Conservation (phyloP, 2,888 invertebrate genomes). For the Eumerus sabulonum region DNA sequence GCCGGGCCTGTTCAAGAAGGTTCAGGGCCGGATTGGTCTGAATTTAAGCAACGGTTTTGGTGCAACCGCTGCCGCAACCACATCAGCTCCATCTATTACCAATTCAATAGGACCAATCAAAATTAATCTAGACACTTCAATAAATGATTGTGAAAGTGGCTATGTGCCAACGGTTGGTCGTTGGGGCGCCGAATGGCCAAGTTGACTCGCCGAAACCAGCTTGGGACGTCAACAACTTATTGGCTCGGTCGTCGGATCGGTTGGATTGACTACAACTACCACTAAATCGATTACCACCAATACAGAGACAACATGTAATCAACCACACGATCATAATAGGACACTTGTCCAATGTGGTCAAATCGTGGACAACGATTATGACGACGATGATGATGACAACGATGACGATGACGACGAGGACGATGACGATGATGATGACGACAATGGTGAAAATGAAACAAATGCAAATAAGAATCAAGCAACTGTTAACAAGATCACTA, state of each 20-base stretch:
- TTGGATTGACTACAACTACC: slow-evolving; percentile 77
- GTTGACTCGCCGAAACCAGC: slow-evolving; percentile 92
- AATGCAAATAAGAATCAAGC: slow-evolving; percentile 56
- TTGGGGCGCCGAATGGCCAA: slow-evolving; percentile 97
- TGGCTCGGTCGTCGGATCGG: slow-evolving; percentile 73
- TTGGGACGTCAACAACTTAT: slow-evolving; percentile 79
- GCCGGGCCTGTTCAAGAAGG: slow-evolving; percentile 82
- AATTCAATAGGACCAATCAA: slow-evolving; percentile 75
- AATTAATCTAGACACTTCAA: slow-evolving; percentile 78
- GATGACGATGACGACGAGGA: slow-evolving; percentile 40
- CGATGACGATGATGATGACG: slow-evolving; percentile 44
- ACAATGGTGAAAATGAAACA: slow-evolving; percentile 41
- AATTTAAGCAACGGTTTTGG: slow-evolving; percentile 75
- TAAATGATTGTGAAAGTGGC: slow-evolving; percentile 81
- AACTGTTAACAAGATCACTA: slow-evolving; percentile 43
- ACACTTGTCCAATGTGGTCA: slow-evolving; percentile 56
- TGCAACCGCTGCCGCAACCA: slow-evolving; percentile 73
- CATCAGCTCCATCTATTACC: slow-evolving; percentile 72
- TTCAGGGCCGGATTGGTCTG: slow-evolving; percentile 81
- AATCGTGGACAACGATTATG: slow-evolving; percentile 71
- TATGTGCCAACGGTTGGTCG: slow-evolving; percentile 91
- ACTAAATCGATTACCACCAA: slow-evolving; percentile 63
- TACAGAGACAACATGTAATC: slow-evolving; percentile 66
- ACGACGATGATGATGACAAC: slow-evolving; percentile 70
- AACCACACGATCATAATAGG: slow-evolving; percentile 56